Evolutionary conservation across 2,888 invertebrate genomes (phyloP), one percentile per base, ranked within the genome.

Genomic region (Agrenia bidenticulata): DNA sequence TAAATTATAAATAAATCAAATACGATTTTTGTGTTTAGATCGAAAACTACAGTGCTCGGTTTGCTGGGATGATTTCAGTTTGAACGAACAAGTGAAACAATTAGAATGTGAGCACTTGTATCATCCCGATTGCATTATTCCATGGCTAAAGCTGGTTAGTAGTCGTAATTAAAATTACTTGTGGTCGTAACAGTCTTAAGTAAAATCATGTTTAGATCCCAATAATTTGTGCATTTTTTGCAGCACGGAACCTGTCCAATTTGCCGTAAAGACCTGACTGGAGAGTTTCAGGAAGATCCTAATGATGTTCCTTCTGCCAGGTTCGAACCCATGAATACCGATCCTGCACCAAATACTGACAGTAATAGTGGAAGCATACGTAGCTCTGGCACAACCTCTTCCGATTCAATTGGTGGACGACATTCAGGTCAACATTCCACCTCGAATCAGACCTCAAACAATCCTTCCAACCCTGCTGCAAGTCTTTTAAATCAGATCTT

Each of bases 181-280:
- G n/a, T n/a, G n/a, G n/a, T n/a, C n/a, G n/a, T n/a, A n/a, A n/a
- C n/a, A n/a, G n/a, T n/a, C n/a, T n/a, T 13, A 32, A 58, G 11
- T 58, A 17, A 11, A 39, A 7, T 13, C 42, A 7, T 21, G 2
- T 41, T n/a, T n/a, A n/a, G n/a, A n/a, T n/a, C n/a, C 39, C n/a
- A 15, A 45, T 49, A 13, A 57, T 23, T 61, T 60, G 66, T 66
- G 17, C 26, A 62, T 66, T 27, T 61, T 71, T 77, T 77, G 51
- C 77, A 86, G 83, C 96, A 96, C 82, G 94, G 93, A 67, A 96
- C 96, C 54, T 96, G 96, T 80, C 96, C 96, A 65, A 92, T 96
- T 77, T 96, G 96, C 82, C 87, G 96, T 64, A 92, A 90, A 81
- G 86, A 85, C 78, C 82, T 90, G 77, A 82, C 82, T 69, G 83